Conservation (phyloP, 2,113 vertebrate genomes). For the Hippocampus abdominalis region DNA sequence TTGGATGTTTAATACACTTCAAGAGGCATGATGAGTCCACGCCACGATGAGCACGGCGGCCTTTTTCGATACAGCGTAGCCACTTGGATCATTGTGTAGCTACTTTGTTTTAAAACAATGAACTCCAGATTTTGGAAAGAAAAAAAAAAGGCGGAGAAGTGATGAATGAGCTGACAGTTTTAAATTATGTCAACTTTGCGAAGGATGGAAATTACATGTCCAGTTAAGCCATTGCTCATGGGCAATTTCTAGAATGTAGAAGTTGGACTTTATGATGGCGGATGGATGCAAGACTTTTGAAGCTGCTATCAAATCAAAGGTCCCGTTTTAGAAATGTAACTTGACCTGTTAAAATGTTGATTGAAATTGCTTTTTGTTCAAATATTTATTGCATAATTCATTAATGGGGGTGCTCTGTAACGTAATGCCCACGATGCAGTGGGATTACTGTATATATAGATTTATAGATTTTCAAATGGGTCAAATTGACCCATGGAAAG, state of each 20-base stretch:
- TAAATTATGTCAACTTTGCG: conserved; percentile 27
- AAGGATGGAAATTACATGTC: background rate
- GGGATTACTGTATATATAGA: too few species aligned
- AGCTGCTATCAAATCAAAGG: too few species aligned
- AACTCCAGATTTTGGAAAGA: background rate
- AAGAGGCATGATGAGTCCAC: conserved; percentile 38
- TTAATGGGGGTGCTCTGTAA: too few species aligned
- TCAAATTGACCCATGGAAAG: too few species aligned
- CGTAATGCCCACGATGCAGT: too few species aligned
- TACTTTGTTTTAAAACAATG: background rate
- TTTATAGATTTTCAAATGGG: too few species aligned
- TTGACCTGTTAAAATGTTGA: too few species aligned
- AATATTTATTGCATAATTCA: too few species aligned
- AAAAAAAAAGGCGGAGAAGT: background rate
- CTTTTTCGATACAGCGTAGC: background rate
- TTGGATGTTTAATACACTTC: conserved; percentile 41
- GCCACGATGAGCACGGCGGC: background rate
- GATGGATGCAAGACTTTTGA: too few species aligned
- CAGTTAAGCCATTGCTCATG: background rate
- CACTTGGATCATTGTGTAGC: background rate
- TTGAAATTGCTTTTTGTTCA: too few species aligned
- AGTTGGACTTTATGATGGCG: too few species aligned
- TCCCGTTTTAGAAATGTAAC: too few species aligned
- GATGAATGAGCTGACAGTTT: background rate
- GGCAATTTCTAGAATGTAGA: conserved; percentile 6